Percentiles rank a stretch among this genome's conserved stretches.
Evolutionary conservation across 2,113 vertebrate genomes (phyloP).

Genomic region (Notothenia rossii): DNA sequence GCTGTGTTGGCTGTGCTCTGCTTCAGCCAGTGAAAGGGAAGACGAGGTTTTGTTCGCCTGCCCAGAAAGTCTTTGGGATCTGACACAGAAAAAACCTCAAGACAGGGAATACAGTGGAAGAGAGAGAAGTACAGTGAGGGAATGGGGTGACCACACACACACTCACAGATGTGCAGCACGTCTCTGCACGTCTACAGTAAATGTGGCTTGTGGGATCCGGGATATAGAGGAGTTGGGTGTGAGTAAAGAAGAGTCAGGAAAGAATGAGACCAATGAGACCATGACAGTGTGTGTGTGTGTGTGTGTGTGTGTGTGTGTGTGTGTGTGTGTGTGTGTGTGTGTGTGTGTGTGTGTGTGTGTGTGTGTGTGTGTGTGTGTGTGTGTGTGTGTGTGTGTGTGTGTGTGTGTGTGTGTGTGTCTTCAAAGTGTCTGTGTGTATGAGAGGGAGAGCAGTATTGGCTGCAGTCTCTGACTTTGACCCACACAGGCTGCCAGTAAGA

Average conservation of each 20-base stretch:
- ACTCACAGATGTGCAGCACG: constrained; percentile 33
- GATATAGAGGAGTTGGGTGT: constrained; percentile 29
- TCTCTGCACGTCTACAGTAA: constrained; percentile 3
- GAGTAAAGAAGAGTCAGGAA: constrained; percentile 16
- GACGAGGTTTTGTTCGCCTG: constrained; percentile 55
- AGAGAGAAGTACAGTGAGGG: constrained; percentile 28
- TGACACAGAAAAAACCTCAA: constrained; percentile 54
- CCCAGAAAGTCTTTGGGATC: constrained; percentile 51
- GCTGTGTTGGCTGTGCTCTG: constrained; percentile 50
- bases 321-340: constrained; percentile 21
- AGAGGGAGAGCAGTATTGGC: constrained; percentile 51
- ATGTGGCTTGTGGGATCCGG: constrained; percentile 9
- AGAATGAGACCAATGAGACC: constrained; percentile 75
- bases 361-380: constrained; percentile 31
- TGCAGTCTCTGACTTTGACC: constrained; percentile 67
- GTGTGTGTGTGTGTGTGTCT: constrained; percentile 1
- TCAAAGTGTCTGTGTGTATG: constrained; percentile 20
- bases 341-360: constrained; percentile 19
- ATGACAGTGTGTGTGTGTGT: constrained; percentile 43
- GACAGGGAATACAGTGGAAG: constrained; percentile 26
- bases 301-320: constrained; percentile 30
- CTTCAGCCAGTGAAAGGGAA: constrained; percentile 51
- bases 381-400: constrained; percentile 23
- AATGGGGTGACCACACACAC: constrained; percentile 31
- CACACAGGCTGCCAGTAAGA: constrained; percentile 68